A percentile compares a stretch with the other conserved stretches of the same genome.
Conservation (phyloP, 2,797 vertebrate species). For the Hoplostethus mediterraneus region DNA sequence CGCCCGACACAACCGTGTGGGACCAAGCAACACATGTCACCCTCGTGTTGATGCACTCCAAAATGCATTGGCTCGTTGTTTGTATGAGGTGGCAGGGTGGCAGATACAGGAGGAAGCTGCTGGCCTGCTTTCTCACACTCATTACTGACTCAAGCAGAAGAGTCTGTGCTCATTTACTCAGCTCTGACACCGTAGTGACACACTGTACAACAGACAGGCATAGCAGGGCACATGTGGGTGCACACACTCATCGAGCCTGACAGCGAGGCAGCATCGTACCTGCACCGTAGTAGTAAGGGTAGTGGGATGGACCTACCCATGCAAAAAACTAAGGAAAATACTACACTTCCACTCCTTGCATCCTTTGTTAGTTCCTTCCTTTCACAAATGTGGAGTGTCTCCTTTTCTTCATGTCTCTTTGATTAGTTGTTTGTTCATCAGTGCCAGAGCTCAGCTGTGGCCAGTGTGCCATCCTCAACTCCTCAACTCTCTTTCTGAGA, state of each 20-base stretch:
- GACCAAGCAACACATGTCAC: conserved; percentile 47
- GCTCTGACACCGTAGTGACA: conserved; percentile 27
- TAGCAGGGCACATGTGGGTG: not conserved
- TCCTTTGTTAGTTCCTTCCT: conserved; percentile 55
- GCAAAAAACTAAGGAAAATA: conserved; percentile 13
- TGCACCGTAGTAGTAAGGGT: conserved; percentile 9
- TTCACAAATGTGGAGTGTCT: conserved; percentile 53
- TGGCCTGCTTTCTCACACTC: conserved; percentile 41
- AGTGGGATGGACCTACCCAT: conserved; percentile 20
- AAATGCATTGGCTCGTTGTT: conserved; percentile 35
- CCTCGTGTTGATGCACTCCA: conserved; percentile 27
- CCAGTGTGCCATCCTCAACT: conserved; percentile 44
- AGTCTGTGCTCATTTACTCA: conserved; percentile 30
- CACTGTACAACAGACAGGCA: not conserved
- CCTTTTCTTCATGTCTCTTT: conserved; percentile 67
- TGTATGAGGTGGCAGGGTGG: conserved; percentile 21
- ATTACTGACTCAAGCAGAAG: conserved; percentile 43
- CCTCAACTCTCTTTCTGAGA: conserved; percentile 37
- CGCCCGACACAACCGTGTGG: conserved; percentile 32
- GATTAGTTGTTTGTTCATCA: conserved; percentile 76
- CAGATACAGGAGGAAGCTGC: conserved; percentile 29
- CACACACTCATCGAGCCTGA: conserved; percentile 7
- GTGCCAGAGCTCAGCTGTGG: conserved; percentile 74
- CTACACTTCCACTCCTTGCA: conserved; percentile 7
- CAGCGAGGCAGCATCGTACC: conserved; percentile 40